phyloP scores from a whole-genome alignment of 2,888 invertebrate species.

The Uloborus plumipes region DNA sequence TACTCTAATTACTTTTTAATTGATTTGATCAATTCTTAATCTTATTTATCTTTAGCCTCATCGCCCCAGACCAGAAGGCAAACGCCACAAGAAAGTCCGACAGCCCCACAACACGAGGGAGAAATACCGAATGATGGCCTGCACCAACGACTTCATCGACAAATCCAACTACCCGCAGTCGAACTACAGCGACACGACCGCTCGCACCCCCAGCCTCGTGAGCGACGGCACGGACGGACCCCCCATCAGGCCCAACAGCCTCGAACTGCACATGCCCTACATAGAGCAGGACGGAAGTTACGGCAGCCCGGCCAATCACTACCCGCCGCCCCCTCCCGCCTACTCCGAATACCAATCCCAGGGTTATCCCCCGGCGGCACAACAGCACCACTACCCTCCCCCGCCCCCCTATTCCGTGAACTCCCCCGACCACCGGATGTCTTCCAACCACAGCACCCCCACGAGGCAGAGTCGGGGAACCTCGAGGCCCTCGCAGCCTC shows the following conservation, averaged over 20 bases:
- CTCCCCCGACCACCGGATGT: conserved; percentile 55
- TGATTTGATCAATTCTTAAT: neutral
- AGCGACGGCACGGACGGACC: conserved; percentile 71
- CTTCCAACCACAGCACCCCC: conserved; percentile 57
- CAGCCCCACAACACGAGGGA: conserved; percentile 91
- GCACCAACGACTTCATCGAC: conserved; percentile 66
- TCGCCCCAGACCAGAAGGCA: conserved; percentile 60
- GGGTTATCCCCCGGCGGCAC: conserved; percentile 68
- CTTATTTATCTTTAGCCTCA: conserved; percentile 40
- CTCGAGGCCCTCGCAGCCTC: conserved; percentile 80
- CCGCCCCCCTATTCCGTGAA: conserved; percentile 67
- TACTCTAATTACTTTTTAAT: too few species aligned
- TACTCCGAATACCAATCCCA: conserved; percentile 59
- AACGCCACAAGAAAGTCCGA: conserved; percentile 82
- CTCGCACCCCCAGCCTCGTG: conserved; percentile 45
- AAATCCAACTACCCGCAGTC: conserved; percentile 64
- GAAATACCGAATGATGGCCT: conserved; percentile 80
- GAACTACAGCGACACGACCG: conserved; percentile 47
- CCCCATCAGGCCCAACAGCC: conserved; percentile 87
- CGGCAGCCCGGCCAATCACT: conserved; percentile 62
- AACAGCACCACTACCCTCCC: conserved; percentile 64
- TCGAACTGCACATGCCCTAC: conserved; percentile 80
- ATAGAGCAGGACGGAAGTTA: conserved; percentile 53
- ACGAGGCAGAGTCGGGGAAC: conserved; percentile 66
- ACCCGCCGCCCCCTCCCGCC: conserved; percentile 71